These are phyloP conservation scores for Centruroides vittatus DNA, from an alignment of 1,140 invertebrate species.

Conservation along the genomic window DNA sequence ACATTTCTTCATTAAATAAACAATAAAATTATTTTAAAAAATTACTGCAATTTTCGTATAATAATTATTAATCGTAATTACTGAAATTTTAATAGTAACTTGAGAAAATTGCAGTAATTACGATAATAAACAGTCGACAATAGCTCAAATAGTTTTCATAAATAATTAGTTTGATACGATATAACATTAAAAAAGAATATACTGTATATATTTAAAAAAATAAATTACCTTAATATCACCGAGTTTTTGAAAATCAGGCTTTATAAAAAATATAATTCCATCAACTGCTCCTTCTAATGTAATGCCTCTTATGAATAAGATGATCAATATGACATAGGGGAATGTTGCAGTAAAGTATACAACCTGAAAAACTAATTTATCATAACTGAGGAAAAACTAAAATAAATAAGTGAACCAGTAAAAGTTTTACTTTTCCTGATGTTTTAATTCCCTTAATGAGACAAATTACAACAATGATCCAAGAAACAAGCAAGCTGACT, in stretches of 20 bases:
- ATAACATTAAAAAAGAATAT: too few relatives aligned
- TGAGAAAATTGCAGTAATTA: too few relatives aligned
- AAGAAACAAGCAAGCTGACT: conserved; percentile 47
- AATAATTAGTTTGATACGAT: too few relatives aligned
- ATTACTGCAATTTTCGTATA: too few relatives aligned
- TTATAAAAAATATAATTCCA: conserved; percentile 43
- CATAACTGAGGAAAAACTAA: background rate
- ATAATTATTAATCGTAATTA: too few relatives aligned
- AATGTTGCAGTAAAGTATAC: conserved; percentile 55
- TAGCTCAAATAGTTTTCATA: too few relatives aligned
- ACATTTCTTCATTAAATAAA: too few relatives aligned
- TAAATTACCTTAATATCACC: conserved; percentile 27
- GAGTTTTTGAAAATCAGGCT: conserved; percentile 40
- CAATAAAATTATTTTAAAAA: too few relatives aligned
- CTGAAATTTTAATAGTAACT: too few relatives aligned
- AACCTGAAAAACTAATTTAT: conserved; percentile 30
- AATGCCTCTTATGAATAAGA: conserved; percentile 44
- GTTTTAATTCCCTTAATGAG: conserved; percentile 46
- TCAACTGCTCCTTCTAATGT: conserved; percentile 42
- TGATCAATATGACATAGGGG: conserved; percentile 47
- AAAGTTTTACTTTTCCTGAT: conserved; percentile 46
- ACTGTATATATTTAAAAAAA: too few relatives aligned
- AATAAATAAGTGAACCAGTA: too few relatives aligned
- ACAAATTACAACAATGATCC: conserved; percentile 47
- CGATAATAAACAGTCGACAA: too few relatives aligned